Conservation (phyloP, 2,888 invertebrate genomes). For the Ormyrus pomaceus region DNA sequence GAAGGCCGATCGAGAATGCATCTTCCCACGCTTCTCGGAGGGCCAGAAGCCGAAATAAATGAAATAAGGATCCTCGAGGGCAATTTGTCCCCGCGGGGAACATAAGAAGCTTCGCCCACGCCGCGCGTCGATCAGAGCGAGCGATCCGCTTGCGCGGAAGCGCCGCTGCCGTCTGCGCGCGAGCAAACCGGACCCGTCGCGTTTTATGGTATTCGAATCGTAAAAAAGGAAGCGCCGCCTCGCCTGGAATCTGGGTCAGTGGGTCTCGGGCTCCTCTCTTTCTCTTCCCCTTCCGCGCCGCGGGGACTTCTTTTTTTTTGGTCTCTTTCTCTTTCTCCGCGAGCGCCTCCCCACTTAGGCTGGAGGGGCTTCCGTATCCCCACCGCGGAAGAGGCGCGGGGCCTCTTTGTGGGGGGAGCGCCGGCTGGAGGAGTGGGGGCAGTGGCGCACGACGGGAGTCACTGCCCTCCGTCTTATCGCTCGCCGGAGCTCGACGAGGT, state of each 20-base stretch:
- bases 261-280: constrained; percentile 68
- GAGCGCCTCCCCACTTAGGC: constrained; percentile 50
- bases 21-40: too few species aligned
- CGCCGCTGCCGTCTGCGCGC: constrained; percentile 68
- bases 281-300: constrained; percentile 54
- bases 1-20: too few species aligned
- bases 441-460: background rate
- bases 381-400: background rate
- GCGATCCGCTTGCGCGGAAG: constrained; percentile 60
- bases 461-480: constrained; percentile 14
- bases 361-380: background rate
- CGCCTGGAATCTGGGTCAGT: constrained; percentile 71
- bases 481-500: background rate
- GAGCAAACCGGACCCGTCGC: constrained; percentile 65
- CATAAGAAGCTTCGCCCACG: constrained; percentile 10
- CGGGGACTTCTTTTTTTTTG: constrained; percentile 39
- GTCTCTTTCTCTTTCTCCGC: constrained; percentile 56
- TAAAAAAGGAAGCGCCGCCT: constrained; percentile 72
- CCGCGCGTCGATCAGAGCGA: background rate
- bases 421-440: constrained; percentile 14
- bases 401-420: background rate
- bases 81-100: constrained; percentile 20
- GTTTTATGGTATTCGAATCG: constrained; percentile 75
- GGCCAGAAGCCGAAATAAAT: background rate
- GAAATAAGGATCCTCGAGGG: background rate